phyloP scores from a whole-genome alignment of 1,140 invertebrate species.

The Platyscapa corneri region DNA sequence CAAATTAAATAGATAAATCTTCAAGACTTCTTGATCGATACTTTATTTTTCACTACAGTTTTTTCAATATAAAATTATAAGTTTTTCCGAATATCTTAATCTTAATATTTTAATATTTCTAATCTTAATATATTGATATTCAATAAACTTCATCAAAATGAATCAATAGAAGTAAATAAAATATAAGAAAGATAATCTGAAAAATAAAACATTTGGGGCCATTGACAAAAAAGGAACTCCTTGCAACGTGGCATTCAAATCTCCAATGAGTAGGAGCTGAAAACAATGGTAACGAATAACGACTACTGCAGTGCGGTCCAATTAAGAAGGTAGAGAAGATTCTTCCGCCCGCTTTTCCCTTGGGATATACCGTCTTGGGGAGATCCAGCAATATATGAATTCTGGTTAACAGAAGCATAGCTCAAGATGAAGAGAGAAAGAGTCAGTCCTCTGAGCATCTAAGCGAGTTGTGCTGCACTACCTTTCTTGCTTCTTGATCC shows the following conservation, averaged over 20 bases:
- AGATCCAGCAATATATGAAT: constrained; percentile 17
- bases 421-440: background rate
- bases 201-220: too few relatives aligned
- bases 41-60: too few relatives aligned
- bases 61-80: too few relatives aligned
- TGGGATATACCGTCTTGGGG: background rate
- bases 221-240: too few relatives aligned
- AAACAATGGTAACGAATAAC: constrained; percentile 4
- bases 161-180: too few relatives aligned
- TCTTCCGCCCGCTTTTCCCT: constrained; percentile 9
- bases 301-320: background rate
- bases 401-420: background rate
- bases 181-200: too few relatives aligned
- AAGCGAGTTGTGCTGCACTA: background rate
- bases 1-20: too few relatives aligned
- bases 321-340: constrained; percentile 10
- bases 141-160: too few relatives aligned
- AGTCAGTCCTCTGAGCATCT: background rate
- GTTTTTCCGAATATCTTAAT: too few relatives aligned
- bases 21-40: too few relatives aligned
- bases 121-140: too few relatives aligned
- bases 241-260: background rate
- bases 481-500: background rate
- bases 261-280: background rate
- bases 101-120: too few relatives aligned